Evolutionary conservation across 2,888 invertebrate species (phyloP).

Genomic region (Lapara coniferarum): DNA sequence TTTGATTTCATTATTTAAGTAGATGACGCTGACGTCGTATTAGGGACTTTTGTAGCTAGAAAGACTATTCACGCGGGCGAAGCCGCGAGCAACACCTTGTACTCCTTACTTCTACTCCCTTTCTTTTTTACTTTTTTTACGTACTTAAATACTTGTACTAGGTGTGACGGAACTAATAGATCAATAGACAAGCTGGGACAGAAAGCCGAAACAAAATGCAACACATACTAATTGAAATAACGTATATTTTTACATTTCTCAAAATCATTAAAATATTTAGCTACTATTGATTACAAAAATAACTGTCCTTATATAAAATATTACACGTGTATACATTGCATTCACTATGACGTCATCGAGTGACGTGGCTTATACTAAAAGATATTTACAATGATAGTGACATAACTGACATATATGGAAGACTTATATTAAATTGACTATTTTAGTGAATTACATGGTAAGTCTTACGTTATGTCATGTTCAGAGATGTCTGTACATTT

Average conservation of each 20-base stretch:
- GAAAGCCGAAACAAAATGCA: not conserved
- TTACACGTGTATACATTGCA: conserved; percentile 54
- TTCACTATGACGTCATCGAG: conserved; percentile 45
- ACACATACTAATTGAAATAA: conserved; percentile 55
- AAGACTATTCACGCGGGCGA: no score
- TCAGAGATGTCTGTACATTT: conserved; percentile 56
- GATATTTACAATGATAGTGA: conserved; percentile 66
- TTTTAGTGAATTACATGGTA: conserved; percentile 41
- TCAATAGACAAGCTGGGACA: not conserved
- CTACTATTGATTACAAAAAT: conserved; percentile 74
- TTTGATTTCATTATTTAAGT: no score
- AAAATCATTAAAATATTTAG: conserved; percentile 60
- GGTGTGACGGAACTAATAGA: not conserved
- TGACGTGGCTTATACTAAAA: conserved; percentile 46
- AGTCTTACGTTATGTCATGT: conserved; percentile 60
- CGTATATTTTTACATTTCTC: conserved; percentile 72
- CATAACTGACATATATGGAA: conserved; percentile 50
- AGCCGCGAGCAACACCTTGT: no score
- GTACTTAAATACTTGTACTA: no score
- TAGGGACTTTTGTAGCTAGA: no score
- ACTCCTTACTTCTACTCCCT: no score
- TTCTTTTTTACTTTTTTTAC: no score
- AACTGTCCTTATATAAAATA: conserved; percentile 56
- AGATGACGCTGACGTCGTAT: no score
- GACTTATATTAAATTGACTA: conserved; percentile 71